Base-by-base conservation (phyloP, 2,888 invertebrate species). In the Tortrix viridana region DNA sequence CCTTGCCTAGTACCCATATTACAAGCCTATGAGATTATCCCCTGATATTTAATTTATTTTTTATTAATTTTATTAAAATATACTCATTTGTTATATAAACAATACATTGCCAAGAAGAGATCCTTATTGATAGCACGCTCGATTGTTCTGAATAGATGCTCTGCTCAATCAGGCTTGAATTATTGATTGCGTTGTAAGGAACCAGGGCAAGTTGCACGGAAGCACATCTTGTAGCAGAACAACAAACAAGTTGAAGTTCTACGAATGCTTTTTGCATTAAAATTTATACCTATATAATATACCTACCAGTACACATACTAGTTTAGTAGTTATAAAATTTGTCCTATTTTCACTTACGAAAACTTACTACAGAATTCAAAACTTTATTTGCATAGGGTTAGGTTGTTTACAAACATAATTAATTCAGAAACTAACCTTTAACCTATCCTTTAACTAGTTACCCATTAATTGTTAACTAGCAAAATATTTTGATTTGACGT, bases 401-500 rank as follows among this genome's bases (percentile, higher is more conserved):
- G 49, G 32, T 32, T 14, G 18, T 12, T 32, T 12, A 12, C 12
- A 9, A 32, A 12, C 32, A 32, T 32, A 32, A 32, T 32, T 32
- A 32, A 32, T 32, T 32, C 14, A 0, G 14, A 3, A 41, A 14
- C 16, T n/a, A n/a, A 41, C 14, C 41, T 2, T 41, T 5, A 41
- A 5, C 6, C 26, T 16, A 37, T 37, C 38, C 22, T 22, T 53
- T 18, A 37, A 14, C 20, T 26, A 58, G 23, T 32, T 14, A 23
- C 44, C 32, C 26, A 60, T 60, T 38, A 63, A 63, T 58, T 53
- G 63, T 47, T 63, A 57, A 62, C 46, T 47, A 43, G 52, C 46
- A 32, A 63, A 61, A 58, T 43, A 41, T 53, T 63, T 48, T 53
- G 63, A 63, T 63, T 58, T 43, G 5, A 38, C 41, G 47, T 41